These are phyloP conservation scores for Rhogogaster chlorosoma DNA, from an alignment of 2,888 invertebrate genomes.

Conservation along the genomic window DNA sequence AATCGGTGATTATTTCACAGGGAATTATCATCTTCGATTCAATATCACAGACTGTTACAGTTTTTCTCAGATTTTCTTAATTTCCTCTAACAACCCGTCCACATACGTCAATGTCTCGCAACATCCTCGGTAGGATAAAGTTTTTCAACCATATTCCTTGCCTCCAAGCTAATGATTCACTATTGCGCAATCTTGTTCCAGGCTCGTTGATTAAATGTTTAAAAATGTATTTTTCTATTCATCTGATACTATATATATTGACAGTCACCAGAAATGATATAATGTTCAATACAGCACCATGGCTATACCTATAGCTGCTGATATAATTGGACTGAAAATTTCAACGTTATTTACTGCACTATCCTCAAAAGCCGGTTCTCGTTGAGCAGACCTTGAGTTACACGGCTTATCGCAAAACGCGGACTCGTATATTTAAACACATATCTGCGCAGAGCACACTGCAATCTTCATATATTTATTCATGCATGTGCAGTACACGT, in stretches of 20 bases:
- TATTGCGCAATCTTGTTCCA: background rate
- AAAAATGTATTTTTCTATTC: background rate
- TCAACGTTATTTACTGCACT: background rate
- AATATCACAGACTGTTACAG: background rate
- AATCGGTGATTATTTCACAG: background rate
- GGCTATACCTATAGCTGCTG: too few relatives aligned
- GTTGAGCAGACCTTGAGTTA: background rate
- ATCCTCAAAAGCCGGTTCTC: background rate
- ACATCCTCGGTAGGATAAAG: background rate
- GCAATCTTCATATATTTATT: background rate
- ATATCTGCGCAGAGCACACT: background rate
- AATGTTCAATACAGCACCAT: background rate
- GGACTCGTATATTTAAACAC: background rate
- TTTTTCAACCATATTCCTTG: background rate
- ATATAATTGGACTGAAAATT: background rate
- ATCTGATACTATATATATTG: background rate
- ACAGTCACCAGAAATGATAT: background rate
- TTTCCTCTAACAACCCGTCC: background rate
- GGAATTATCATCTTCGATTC: background rate
- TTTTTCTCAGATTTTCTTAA: background rate
- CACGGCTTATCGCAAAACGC: background rate
- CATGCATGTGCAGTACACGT: background rate
- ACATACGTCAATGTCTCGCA: background rate
- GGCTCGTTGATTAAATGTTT: background rate
- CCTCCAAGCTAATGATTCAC: background rate